These are phyloP conservation scores for Eupithecia tripunctaria DNA, from an alignment of 2,888 invertebrate species.

Conservation along the genomic window DNA sequence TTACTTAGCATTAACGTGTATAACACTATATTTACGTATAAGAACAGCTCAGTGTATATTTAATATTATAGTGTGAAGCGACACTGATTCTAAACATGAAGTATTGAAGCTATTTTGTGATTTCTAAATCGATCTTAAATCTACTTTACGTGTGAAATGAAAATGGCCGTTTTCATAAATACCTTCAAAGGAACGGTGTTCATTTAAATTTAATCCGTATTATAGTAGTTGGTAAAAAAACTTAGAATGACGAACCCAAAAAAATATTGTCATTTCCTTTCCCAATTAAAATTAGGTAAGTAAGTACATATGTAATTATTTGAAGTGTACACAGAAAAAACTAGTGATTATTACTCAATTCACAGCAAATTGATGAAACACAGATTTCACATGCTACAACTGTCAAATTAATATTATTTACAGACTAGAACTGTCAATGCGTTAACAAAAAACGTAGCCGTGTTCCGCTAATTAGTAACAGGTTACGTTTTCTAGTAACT, in stretches of 20 bases:
- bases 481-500: slow-evolving; percentile 9
- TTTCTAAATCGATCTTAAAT: slow-evolving; percentile 70
- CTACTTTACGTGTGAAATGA: slow-evolving; percentile 60
- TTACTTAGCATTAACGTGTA: slow-evolving; percentile 77
- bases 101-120: slow-evolving; percentile 81
- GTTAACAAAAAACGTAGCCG: slow-evolving; percentile 6
- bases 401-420: slow-evolving; percentile 33
- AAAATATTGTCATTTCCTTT: slow-evolving; percentile 52
- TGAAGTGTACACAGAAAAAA: slow-evolving; percentile 68
- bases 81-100: slow-evolving; percentile 80
- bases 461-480: background rate
- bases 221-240: background rate
- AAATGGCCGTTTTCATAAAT: slow-evolving; percentile 52
- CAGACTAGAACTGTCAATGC: slow-evolving; percentile 11
- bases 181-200: background rate
- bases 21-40: slow-evolving; percentile 82
- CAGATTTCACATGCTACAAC: slow-evolving; percentile 30
- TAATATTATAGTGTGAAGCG: slow-evolving; percentile 74
- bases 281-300: slow-evolving; percentile 47
- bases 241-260: background rate
- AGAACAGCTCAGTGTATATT: slow-evolving; percentile 78
- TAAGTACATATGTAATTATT: slow-evolving; percentile 50
- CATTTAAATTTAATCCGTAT: background rate
- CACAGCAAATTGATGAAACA: slow-evolving; percentile 36
- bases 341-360: slow-evolving; percentile 49